These are phyloP conservation scores for Odocoileus virginianus DNA, from an alignment of 2,113 vertebrate genomes.

Conservation along the genomic window DNA sequence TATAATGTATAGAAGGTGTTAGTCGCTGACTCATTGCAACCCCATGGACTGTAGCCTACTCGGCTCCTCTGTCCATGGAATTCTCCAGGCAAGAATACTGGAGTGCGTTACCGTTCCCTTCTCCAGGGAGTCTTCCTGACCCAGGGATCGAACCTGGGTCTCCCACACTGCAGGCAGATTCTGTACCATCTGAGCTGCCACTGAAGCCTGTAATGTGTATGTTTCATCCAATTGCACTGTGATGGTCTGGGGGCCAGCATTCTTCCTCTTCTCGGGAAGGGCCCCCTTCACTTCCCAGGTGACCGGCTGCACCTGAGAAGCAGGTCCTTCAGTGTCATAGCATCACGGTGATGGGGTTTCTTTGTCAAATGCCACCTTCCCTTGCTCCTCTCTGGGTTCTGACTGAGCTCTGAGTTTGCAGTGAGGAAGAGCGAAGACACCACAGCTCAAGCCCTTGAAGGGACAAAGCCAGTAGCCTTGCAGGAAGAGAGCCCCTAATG, in stretches of 20 bases:
- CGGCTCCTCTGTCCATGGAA: not conserved
- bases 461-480: not conserved
- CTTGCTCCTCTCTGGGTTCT: not conserved
- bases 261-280: not conserved
- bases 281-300: not conserved
- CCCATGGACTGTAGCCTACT: not conserved
- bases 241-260: rapidly evolving
- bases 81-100: not conserved
- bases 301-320: not conserved
- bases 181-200: not conserved
- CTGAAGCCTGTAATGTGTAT: not conserved
- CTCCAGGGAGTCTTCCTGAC: not conserved
- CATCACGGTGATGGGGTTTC: not conserved
- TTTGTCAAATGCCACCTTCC: not conserved
- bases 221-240: not conserved
- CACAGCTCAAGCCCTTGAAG: too few relatives aligned
- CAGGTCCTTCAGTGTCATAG: rapidly evolving
- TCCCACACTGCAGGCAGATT: not conserved
- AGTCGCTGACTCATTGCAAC: not conserved
- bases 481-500: not conserved
- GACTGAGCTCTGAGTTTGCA: too few relatives aligned
- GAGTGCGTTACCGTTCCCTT: not conserved
- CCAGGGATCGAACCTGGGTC: not conserved
- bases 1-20: not conserved
- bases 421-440: rapidly evolving